Evolutionary conservation across 2,888 invertebrate genomes (phyloP).

Genomic region (Melanargia galathea): DNA sequence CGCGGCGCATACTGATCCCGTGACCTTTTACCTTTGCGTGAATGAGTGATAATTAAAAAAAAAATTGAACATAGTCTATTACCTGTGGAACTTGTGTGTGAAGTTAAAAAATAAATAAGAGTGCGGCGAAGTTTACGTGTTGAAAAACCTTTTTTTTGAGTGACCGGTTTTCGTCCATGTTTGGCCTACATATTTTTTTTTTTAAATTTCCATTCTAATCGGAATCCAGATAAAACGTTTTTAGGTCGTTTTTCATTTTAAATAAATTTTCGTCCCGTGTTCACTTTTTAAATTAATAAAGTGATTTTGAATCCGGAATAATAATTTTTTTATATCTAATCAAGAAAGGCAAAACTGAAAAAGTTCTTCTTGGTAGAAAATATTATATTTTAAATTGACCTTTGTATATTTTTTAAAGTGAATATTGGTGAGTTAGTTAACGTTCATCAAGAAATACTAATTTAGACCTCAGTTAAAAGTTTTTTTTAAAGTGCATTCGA

Average conservation of each 20-base stretch:
- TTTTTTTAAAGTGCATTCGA: neutral
- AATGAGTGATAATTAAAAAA: constrained; percentile 4
- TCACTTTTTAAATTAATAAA: too few relatives aligned
- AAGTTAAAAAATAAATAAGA: constrained; percentile 1
- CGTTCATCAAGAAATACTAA: too few relatives aligned
- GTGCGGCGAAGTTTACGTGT: neutral
- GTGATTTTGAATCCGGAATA: too few relatives aligned
- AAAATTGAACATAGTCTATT: neutral
- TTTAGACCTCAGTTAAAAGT: too few relatives aligned
- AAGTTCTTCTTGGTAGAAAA: too few relatives aligned
- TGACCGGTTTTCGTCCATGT: neutral
- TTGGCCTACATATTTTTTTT: neutral
- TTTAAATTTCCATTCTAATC: neutral
- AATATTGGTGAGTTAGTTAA: too few relatives aligned
- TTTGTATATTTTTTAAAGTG: too few relatives aligned
- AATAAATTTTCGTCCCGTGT: too few relatives aligned
- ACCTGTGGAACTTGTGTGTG: constrained; percentile 3
- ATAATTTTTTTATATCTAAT: too few relatives aligned
- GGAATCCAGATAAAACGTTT: neutral
- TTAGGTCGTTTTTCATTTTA: too few relatives aligned
- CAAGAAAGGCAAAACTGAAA: too few relatives aligned
- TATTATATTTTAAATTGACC: too few relatives aligned
- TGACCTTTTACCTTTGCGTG: constrained; percentile 31
- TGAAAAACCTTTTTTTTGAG: neutral
- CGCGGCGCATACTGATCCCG: constrained; percentile 49